Base-by-base conservation (phyloP, 2,113 vertebrate species). In the Alaudala cheleensis region DNA sequence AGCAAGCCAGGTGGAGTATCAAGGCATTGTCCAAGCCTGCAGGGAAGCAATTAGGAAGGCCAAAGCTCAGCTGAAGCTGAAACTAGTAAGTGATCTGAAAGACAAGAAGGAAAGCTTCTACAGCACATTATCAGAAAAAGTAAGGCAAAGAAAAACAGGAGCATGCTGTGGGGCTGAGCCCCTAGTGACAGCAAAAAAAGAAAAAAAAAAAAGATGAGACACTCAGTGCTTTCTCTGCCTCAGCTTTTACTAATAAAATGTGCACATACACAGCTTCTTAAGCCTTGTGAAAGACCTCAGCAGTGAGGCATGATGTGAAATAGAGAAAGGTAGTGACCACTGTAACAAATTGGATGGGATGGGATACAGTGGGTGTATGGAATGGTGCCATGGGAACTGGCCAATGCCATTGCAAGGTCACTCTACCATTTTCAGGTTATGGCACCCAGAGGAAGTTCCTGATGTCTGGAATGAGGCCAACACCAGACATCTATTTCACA, bases 11-110 rank as follows among this genome's bases (percentile, higher is more conserved):
- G 45, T 72, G 31, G 53, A 95, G 37, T 65, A 76, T 17, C 42
- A 42, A 88, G 42, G 50, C 54, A 80, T 53, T 88, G 62, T 42
- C 66, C 67, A 85, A 58, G 23, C 50, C 54, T 61, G 50, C 66
- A 88, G 87, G 77, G 87, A 69, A 77, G 74, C 71, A 90, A 86
- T 79, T 86, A 82, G 50, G 40, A 93, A 85, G 49, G 37, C 81
- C 78, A 92, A 96, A 95, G 70, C 53, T 92, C 89, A 92, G 49
- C 47, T 86, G 45, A 81, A 81, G 67, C 44, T 70, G 60, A 92
- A 89, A 79, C 34, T 71, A 67, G 65, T 34, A 51, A 74, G 60
- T 3, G 8, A 89, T 66, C 24, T 67, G n/a, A 94, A 91, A 87
- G 56, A 62, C 6, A 19, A 78, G 54, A 91, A 53, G 42, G 53